Percentiles rank a stretch among this genome's conserved stretches.
phyloP scores from a whole-genome alignment of 2,797 vertebrate genomes.

The Cetoscarus ocellatus region DNA sequence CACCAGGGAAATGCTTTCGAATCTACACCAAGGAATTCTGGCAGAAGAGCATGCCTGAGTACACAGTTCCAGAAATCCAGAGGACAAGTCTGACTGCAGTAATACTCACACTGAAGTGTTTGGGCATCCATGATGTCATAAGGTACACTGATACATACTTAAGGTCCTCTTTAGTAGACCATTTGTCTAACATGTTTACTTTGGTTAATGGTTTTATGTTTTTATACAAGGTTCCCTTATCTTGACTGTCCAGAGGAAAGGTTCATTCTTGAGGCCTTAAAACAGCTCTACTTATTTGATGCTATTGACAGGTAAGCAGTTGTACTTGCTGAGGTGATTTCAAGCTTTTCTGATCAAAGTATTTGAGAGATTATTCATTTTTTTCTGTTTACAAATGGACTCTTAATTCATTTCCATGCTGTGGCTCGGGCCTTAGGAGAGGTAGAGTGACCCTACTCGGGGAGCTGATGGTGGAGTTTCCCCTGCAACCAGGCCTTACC shows the following conservation, averaged over 20 bases:
- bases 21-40: slow-evolving; percentile 94
- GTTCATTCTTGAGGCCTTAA: slow-evolving; percentile 94
- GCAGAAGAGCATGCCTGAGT: slow-evolving; percentile 95
- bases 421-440: slow-evolving; percentile 80
- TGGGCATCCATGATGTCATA: slow-evolving; percentile 95
- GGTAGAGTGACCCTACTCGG: slow-evolving; percentile 92
- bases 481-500: slow-evolving; percentile 92
- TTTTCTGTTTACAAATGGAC: not conserved
- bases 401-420: slow-evolving; percentile 5
- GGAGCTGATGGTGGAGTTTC: slow-evolving; percentile 95
- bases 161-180: not conserved
- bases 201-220: slow-evolving; percentile 3
- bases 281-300: slow-evolving; percentile 94
- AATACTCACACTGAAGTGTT: slow-evolving; percentile 95
- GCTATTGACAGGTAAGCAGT: slow-evolving; percentile 94
- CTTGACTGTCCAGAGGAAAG: slow-evolving; percentile 94
- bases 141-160: slow-evolving; percentile 80
- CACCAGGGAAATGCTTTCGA: slow-evolving; percentile 92
- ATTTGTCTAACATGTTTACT: not conserved
- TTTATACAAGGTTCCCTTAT: slow-evolving; percentile 90
- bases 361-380: not conserved
- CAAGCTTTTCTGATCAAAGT: not conserved
- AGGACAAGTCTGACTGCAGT: slow-evolving; percentile 94
- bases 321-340: not conserved
- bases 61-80: slow-evolving; percentile 95